Conservation (phyloP, 2,888 invertebrate species). For the Hydrotaea diabolus region DNA sequence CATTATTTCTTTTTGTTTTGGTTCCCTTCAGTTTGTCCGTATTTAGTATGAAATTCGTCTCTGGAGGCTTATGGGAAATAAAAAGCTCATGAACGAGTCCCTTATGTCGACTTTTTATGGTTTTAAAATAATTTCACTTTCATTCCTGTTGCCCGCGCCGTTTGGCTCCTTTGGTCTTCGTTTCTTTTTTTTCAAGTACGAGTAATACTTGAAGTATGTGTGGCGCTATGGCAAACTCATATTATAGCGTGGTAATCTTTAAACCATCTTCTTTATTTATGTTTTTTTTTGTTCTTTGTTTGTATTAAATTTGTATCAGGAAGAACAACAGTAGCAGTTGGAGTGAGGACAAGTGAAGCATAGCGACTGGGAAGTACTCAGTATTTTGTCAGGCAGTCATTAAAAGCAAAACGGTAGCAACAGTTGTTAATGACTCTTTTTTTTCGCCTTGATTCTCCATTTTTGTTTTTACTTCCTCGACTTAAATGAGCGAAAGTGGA, state of each 20-base stretch:
- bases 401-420: constrained; percentile 54
- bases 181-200: not conserved
- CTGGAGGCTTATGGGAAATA: constrained; percentile 51
- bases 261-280: no score
- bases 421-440: constrained; percentile 59
- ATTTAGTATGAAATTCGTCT: constrained; percentile 32
- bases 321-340: not conserved
- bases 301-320: constrained; percentile 6
- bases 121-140: constrained; percentile 54
- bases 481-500: constrained; percentile 20
- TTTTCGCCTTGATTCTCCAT: not conserved
- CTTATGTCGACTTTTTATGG: constrained; percentile 53
- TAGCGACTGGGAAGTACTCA: constrained; percentile 18
- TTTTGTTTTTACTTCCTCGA: constrained; percentile 4
- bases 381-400: constrained; percentile 45
- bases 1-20: not conserved
- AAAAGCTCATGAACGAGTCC: constrained; percentile 52
- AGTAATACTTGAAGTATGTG: constrained; percentile 21
- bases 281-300: constrained; percentile 17
- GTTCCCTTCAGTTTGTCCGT: not conserved
- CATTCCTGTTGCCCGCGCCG: not conserved
- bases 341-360: not conserved
- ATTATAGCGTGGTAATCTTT: constrained; percentile 51
- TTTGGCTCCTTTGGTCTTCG: not conserved
- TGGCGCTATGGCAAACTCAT: constrained; percentile 51